Base-by-base conservation (phyloP, 2,888 invertebrate species). In the Priocnemis perturbator region DNA sequence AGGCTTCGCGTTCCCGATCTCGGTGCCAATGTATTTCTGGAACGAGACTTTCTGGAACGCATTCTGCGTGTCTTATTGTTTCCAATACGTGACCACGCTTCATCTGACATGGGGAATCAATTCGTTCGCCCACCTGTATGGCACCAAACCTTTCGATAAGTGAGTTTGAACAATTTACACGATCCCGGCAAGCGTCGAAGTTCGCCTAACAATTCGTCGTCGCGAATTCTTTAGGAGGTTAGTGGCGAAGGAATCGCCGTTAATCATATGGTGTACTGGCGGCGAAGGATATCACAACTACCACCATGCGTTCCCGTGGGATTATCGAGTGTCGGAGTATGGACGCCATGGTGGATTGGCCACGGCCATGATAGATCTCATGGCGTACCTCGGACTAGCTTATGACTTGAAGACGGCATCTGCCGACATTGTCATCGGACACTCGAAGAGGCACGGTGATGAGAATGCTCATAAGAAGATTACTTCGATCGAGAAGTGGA, bases 101-200 rank as follows among this genome's bases (percentile, higher is more conserved):
- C 93, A 97, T 84, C 91, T 92, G 1, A 96, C 96, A 0, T 97
- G 96, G 96, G 89, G 93, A 3, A 95, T 96, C 3, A 97, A 97
- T 86, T 95, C 95, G 74, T 92, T 93, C 0, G 96, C 96, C 1
- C 96, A 82, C 59, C 30, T 56, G n/a, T 74, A 45, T 30, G 78
- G 82, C 5, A 21, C 20, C 5, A 76, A 70, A 61, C 77, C 81
- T 7, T 76, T 81, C 45, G 82, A 81, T 68, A 76, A 61, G 83
- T 82, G 56, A 78, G 78, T 50, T 7, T 17, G 11, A 9, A 17
- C 50, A 4, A 50, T 17, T 19, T 1, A 50, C 2, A 50, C 17
- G 1, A 2, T 50, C n/a, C 50, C 17, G n/a, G n/a, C n/a, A n/a
- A 5, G 50, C 17, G 17, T 2, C 50, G 17, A 50, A n/a, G 5